Evolutionary conservation across 2,888 invertebrate genomes (phyloP).

Genomic region (Noctua janthina): DNA sequence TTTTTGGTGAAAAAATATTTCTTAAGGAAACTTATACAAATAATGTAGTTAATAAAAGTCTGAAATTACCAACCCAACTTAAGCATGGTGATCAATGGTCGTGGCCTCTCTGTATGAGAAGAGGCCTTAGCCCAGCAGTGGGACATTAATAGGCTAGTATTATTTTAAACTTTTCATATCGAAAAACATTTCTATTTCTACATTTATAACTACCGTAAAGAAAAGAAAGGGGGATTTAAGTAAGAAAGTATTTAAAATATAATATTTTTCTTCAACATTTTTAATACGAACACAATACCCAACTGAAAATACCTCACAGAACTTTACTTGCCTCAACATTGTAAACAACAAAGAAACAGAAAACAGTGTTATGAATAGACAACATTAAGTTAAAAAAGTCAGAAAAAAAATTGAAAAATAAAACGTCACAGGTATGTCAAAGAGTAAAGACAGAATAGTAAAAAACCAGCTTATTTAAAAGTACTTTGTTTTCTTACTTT

Average conservation of each 20-base stretch:
- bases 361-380: constrained; percentile 50
- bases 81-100: background rate
- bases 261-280: constrained; percentile 15
- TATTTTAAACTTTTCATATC: background rate
- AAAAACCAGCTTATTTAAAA: constrained; percentile 73
- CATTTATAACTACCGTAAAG: too few species aligned
- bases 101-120: background rate
- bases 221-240: background rate
- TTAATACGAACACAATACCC: constrained; percentile 35
- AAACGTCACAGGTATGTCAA: constrained; percentile 42
- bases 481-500: constrained; percentile 73
- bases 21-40: background rate
- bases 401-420: background rate
- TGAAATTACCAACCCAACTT: background rate
- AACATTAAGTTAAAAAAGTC: constrained; percentile 49
- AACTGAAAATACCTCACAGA: constrained; percentile 16
- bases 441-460: constrained; percentile 62
- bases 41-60: background rate
- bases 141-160: background rate
- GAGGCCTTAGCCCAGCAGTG: background rate
- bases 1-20: background rate
- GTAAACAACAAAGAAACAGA: constrained; percentile 19
- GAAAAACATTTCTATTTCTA: background rate
- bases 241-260: constrained; percentile 6
- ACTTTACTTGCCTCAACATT: constrained; percentile 16